Evolutionary conservation across 2,888 invertebrate species (phyloP), one percentile per base, ranked within the genome.

Genomic region (Diploptera punctata): DNA sequence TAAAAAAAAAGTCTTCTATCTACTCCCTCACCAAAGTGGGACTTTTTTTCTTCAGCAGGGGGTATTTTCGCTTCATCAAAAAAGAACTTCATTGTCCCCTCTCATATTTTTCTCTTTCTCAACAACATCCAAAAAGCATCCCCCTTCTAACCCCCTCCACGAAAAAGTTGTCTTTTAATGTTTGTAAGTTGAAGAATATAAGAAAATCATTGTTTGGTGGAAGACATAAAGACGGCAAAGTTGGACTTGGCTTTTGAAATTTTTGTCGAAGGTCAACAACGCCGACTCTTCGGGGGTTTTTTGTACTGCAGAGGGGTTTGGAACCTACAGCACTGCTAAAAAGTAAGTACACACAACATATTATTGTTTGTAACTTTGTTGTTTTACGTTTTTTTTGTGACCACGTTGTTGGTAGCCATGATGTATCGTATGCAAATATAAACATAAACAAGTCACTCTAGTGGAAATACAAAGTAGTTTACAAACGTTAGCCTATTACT

Each of bases 221-320:
- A 24, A 18, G 19, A 49, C 3, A 52, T 13, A 52, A 21, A 24
- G 19, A 52, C 52, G 38, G 19, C 52, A 13, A 19, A 52, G 21
- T 52, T 54, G 68, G 54, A 47, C 49, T 54, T 31, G 31, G 19
- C 33, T 49, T 70, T 70, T 70, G 61, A 61, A 62, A 65, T 62
- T 70, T 70, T 60, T 24, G 21, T 70, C 52, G 70, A 70, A 70
- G 70, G 70, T 65, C 70, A 70, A 70, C 70, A 52, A 68, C 52
- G 52, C 52, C 52, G 19, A 24, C 52, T 24, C 52, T 52, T 52
- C 24, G 52, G 52, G n/a, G n/a, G n/a, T 13, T 52, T 52, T 52
- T 52, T 52, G 19, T 52, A 13, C 52, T 52, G 52, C n/a, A 21
- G 52, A 21, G 24, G 52, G 52, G 52, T 52, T 18, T 13, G 21